Percentiles rank a stretch among this genome's conserved stretches.
Evolutionary conservation across 2,113 vertebrate species (phyloP).

Genomic region (Gambusia affinis): DNA sequence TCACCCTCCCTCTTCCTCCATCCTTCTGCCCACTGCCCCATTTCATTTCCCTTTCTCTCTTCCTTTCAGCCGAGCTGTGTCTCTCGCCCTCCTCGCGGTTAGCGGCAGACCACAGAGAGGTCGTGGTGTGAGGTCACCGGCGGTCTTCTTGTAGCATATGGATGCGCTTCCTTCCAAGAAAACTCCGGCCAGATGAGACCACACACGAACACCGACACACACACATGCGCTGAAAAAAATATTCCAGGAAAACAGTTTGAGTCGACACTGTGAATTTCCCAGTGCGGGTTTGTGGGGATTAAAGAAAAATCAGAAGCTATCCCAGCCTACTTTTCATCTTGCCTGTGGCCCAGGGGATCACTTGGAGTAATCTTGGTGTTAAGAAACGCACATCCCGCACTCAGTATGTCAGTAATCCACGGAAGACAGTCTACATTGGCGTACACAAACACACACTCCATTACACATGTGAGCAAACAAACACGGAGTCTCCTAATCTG

Average conservation of each 20-base stretch:
- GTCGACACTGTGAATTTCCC: constrained; percentile 6
- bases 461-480: constrained; percentile 10
- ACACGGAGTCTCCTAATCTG: constrained; percentile 48
- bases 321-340: constrained; percentile 66
- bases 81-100: constrained; percentile 53
- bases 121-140: constrained; percentile 68
- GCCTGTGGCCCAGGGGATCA: constrained; percentile 59
- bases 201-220: constrained; percentile 7
- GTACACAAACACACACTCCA: constrained; percentile 43
- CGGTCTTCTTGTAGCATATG: constrained; percentile 75
- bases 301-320: constrained; percentile 51
- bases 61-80: neutral
- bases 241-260: neutral
- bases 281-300: constrained; percentile 55
- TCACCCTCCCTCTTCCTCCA: constrained; percentile 22
- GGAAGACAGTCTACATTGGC: constrained; percentile 58
- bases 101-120: constrained; percentile 52
- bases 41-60: constrained; percentile 33
- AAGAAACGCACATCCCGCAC: constrained; percentile 39
- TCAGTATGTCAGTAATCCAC: constrained; percentile 61
- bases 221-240: constrained; percentile 1
- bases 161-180: constrained; percentile 75
- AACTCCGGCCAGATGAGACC: constrained; percentile 66
- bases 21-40: constrained; percentile 33
- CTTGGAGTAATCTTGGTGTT: constrained; percentile 72